Evolutionary conservation across 2,797 vertebrate species (phyloP).

Genomic region (Schizothorax lantsangensis): DNA sequence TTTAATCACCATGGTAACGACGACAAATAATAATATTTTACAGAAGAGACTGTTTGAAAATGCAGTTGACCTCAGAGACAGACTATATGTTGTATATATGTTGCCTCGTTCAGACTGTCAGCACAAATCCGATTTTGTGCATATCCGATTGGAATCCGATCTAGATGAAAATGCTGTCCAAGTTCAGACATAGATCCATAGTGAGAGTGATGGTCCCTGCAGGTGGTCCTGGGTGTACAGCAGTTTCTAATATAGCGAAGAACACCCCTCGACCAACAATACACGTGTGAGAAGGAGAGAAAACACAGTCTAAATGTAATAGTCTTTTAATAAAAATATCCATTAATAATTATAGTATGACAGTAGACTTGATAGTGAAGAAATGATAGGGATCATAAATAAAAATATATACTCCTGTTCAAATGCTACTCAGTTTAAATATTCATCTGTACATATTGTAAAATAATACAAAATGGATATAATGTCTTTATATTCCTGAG

Average conservation of each 20-base stretch:
- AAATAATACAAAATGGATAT: constrained; percentile 24
- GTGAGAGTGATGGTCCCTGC: background rate
- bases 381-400: background rate
- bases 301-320: background rate
- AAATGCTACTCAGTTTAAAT: constrained; percentile 8
- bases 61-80: background rate
- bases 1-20: background rate
- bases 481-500: constrained; percentile 13
- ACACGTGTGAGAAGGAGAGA: background rate
- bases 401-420: background rate
- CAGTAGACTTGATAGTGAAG: background rate
- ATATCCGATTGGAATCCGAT: background rate
- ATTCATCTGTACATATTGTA: constrained; percentile 7
- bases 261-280: background rate
- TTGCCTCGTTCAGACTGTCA: background rate
- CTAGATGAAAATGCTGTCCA: background rate
- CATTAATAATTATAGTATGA: constrained; percentile 10
- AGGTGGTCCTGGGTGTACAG: background rate
- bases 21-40: background rate
- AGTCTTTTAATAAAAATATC: constrained; percentile 25
- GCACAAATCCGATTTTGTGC: no score
- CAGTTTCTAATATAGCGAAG: background rate
- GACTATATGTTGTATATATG: background rate
- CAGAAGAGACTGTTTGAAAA: background rate
- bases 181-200: background rate